Conservation (phyloP, 2,113 vertebrate genomes). For the Gopherus flavomarginatus region DNA sequence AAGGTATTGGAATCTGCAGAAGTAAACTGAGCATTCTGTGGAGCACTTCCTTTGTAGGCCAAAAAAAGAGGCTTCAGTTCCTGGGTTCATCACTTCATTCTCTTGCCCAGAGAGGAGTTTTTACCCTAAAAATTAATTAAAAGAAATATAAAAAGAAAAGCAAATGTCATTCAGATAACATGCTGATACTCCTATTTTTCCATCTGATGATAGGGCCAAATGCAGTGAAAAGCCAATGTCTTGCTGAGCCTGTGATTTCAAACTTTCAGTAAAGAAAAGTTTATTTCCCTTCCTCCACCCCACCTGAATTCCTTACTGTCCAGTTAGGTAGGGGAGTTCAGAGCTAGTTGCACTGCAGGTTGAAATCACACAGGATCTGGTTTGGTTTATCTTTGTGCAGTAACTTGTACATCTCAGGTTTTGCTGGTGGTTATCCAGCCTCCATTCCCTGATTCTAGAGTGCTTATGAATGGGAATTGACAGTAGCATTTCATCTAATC, state of each 20-base stretch:
- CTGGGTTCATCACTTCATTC: constrained; percentile 44
- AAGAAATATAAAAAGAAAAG: constrained; percentile 67
- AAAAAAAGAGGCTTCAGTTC: constrained; percentile 30
- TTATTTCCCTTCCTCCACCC: constrained; percentile 61
- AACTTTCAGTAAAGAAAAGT: constrained; percentile 61
- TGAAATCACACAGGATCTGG: constrained; percentile 6
- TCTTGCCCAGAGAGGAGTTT: constrained; percentile 35
- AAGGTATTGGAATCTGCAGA: not conserved
- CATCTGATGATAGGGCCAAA: constrained; percentile 64
- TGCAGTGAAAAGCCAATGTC: constrained; percentile 67
- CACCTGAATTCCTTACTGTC: constrained; percentile 37
- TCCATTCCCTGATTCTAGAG: not conserved
- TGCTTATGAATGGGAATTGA: not conserved
- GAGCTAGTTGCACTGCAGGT: constrained; percentile 39
- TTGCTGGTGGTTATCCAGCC: constrained; percentile 28
- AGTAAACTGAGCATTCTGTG: not conserved
- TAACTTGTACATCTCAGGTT: constrained; percentile 28
- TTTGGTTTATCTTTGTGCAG: constrained; percentile 48
- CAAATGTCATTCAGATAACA: constrained; percentile 67
- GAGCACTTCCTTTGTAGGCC: not conserved
- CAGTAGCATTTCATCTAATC: not conserved
- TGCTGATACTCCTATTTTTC: constrained; percentile 69
- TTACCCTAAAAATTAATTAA: constrained; percentile 59
- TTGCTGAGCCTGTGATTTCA: constrained; percentile 69
- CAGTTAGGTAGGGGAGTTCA: constrained; percentile 56